Evolutionary conservation across 2,888 invertebrate genomes (phyloP), one percentile per base, ranked within the genome.

Genomic region (Metallyticus violacea): DNA sequence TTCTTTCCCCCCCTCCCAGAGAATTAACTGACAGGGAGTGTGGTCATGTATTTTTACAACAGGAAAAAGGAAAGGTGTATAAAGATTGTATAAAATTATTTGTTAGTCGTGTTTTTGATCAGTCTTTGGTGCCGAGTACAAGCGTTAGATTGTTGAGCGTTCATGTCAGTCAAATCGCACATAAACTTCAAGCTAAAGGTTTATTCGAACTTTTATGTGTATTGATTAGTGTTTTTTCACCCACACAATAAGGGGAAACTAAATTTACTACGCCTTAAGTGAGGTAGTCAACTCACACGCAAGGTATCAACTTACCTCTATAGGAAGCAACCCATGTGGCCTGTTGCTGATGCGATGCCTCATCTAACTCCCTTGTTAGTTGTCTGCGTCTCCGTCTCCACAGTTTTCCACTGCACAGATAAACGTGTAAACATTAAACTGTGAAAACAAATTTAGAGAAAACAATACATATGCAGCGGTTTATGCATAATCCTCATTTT

Each of bases 301-400:
- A 26, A 26, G n/a, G n/a, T 26, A 22, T 82, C 25, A n/a, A n/a
- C 86, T 85, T 62, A 88, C 89, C 89, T 85, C 90, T 89, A 86
- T 90, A 90, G 1, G 90, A 90, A 22, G 90, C 90, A 7, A 90
- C 90, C 90, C 90, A 90, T 1, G 90, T 89, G 15, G 89, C 89
- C 25, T 29, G 88, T 80, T 88, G 88, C n/a, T 85, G 86, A 40
- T 87, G 87, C 22, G 82, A 77, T 40, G 30, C 81, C 26, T 89
- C 89, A 77, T 89, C 89, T 30, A 89, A 81, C 15, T 89, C 89
- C 27, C 89, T 77, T n/a, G 89, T 87, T 86, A 89, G 86, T 25
- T 89, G 89, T 5, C 87, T 88, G 62, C 89, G 86, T 85, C 89
- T 88, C 26, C 89, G 83, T 84, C 89, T 86, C 88, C 89, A 89